A percentile compares a stretch with the other conserved stretches of the same genome.
These are phyloP conservation scores for Lepidurus packardi DNA, from an alignment of 1,140 invertebrate genomes.

Conservation along the genomic window DNA sequence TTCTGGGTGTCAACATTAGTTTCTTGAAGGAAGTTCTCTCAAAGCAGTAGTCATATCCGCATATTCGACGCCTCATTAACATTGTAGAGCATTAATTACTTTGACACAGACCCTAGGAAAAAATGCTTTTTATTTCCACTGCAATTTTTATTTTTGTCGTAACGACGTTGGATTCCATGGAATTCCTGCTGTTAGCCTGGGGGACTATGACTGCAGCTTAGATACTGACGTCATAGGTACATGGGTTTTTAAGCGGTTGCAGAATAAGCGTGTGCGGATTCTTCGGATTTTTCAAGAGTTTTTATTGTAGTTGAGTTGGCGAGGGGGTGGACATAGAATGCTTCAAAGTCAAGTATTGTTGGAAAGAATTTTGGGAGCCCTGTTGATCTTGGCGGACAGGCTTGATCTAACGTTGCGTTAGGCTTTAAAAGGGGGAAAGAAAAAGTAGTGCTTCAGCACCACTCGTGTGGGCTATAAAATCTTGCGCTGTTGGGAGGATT, in stretches of 20 bases:
- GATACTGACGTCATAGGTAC: no score
- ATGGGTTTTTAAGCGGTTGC: no score
- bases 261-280: not conserved
- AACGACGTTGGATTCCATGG: not conserved
- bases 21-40: not conserved
- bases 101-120: not conserved
- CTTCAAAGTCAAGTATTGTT: constrained; percentile 8
- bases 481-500: constrained; percentile 12
- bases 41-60: not conserved
- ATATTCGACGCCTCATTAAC: constrained; percentile 6
- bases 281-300: not conserved
- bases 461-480: not conserved
- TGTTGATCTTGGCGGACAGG: constrained; percentile 9
- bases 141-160: not conserved
- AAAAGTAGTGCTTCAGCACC: not conserved
- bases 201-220: no score
- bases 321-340: not conserved
- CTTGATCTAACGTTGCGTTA: not conserved
- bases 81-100: constrained; percentile 11
- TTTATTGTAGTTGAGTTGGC: not conserved
- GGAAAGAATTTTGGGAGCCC: not conserved
- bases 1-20: not conserved
- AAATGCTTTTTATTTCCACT: not conserved
- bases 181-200: no score
- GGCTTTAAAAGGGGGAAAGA: not conserved